Percentiles rank a stretch among this genome's conserved stretches.
Conservation (phyloP, 2,113 vertebrate genomes). For the Seriola dumerili region DNA sequence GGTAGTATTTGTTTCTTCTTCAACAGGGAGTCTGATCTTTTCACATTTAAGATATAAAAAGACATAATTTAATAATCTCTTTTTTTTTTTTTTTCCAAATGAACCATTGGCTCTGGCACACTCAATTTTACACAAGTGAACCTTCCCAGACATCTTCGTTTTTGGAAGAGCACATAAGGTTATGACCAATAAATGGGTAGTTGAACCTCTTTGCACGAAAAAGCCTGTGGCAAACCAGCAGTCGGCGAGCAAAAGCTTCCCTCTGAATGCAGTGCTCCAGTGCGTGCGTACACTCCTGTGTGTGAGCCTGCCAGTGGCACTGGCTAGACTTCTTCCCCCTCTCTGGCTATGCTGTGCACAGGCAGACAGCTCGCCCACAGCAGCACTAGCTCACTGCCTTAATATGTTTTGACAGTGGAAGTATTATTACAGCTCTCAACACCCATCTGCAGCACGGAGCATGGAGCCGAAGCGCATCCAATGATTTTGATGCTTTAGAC, state of each 20-base stretch:
- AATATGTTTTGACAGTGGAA: slow-evolving; percentile 74
- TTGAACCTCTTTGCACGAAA: slow-evolving; percentile 19
- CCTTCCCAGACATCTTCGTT: slow-evolving; percentile 14
- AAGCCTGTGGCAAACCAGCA: slow-evolving; percentile 26
- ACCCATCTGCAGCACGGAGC: slow-evolving; percentile 69
- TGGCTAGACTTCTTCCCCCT: slow-evolving; percentile 64
- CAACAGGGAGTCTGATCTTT: neutral
- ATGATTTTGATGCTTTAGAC: slow-evolving; percentile 7
- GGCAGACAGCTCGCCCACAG: slow-evolving; percentile 73
- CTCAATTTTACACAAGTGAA: slow-evolving; percentile 21
- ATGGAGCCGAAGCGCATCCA: slow-evolving; percentile 44
- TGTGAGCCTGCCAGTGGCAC: slow-evolving; percentile 49
- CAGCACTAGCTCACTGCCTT: slow-evolving; percentile 61
- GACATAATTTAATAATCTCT: no score
- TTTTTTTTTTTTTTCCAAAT: neutral
- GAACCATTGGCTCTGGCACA: neutral
- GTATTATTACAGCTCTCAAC: slow-evolving; percentile 59
- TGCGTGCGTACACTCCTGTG: slow-evolving; percentile 26
- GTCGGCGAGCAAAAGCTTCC: neutral
- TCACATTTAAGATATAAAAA: neutral
- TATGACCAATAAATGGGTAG: slow-evolving; percentile 12
- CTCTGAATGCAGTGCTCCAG: neutral
- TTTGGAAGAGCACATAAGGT: slow-evolving; percentile 32
- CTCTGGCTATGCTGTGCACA: slow-evolving; percentile 51
- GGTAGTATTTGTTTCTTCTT: neutral